Evolutionary conservation across 35 echinoderm and acorn worm species (phyloP), one percentile per base, ranked within the genome.

Genomic region (Apostichopus japonicus): DNA sequence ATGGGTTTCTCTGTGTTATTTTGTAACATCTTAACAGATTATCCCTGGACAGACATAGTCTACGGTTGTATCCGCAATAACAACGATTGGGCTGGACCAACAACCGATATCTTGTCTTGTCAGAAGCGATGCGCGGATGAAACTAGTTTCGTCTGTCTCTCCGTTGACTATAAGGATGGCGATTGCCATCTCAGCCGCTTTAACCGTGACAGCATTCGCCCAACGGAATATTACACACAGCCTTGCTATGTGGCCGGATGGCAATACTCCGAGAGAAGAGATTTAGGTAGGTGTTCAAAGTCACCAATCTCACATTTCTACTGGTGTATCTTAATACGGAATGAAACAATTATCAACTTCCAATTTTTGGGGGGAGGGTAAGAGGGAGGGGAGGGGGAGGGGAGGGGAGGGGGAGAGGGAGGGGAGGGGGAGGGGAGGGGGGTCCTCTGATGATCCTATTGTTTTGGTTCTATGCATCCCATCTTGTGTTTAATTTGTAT

Each of bases 111-210:
- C 6, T 6, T 6, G 19, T 11, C 71, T 6, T 73, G 71, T 22
- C 71, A 73, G 71, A 73, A 80, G 24, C 6, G 53, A 54, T 80
- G 78, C 78, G 78, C 25, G 53, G 53, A 80, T 14, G 78, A 80
- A 51, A 80, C 78, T 16, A 9, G 6, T 5, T 80, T 80, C 8
- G 23, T 11, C 10, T 80, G 78, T 10, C 17, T 80, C 13, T 80
- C 78, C 10, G 17, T 80, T 80, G 78, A 80, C 22, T 80, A 80
- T 16, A 7, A 17, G 8, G 78, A 17, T 9, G 10, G 78, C 22
- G 5, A 6, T 13, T 80, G 78, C 27, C 22, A 80, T 17, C 78
- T 80, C 0, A 80, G 78, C 22, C 78, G 78, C 4, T 80, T 52
- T 23, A 80, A 80, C 78, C 78, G 78, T 8, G 78, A 80, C 11